A percentile compares a stretch with the other conserved stretches of the same genome.
Evolutionary conservation across 2,797 vertebrate genomes (phyloP).

Genomic region (Pseudomugil tenellus): DNA sequence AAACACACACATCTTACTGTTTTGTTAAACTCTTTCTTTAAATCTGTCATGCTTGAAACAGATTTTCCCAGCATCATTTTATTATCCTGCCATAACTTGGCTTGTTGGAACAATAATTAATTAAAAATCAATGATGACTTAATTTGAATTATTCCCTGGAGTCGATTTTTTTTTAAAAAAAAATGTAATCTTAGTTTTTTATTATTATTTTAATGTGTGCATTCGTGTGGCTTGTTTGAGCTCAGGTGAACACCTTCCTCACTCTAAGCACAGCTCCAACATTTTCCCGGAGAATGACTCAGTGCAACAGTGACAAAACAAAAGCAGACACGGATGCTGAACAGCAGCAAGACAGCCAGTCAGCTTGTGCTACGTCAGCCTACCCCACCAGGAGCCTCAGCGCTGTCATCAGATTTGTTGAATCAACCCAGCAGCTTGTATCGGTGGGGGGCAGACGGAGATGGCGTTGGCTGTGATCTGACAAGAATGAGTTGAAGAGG

Average conservation of each 20-base stretch:
- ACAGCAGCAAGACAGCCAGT: constrained; percentile 57
- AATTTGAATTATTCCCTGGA: constrained; percentile 32
- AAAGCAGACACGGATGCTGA: constrained; percentile 42
- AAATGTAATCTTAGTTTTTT: too few relatives aligned
- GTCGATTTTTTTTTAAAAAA: constrained; percentile 6
- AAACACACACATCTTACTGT: neutral
- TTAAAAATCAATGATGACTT: constrained; percentile 45
- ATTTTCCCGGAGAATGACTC: constrained; percentile 57
- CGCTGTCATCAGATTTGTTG: constrained; percentile 62
- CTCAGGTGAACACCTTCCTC: constrained; percentile 48
- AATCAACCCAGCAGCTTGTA: constrained; percentile 46
- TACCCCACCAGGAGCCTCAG: constrained; percentile 40
- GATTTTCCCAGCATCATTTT: constrained; percentile 12
- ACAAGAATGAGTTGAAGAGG: constrained; percentile 13
- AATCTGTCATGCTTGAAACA: neutral
- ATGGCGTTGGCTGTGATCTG: constrained; percentile 27
- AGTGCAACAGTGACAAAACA: constrained; percentile 54
- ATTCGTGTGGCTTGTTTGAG: constrained; percentile 16
- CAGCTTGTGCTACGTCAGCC: constrained; percentile 66
- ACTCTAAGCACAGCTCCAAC: constrained; percentile 3
- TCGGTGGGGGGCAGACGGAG: constrained; percentile 40
- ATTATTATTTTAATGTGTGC: too few relatives aligned
- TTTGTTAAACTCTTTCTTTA: neutral
- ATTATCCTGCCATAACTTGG: neutral
- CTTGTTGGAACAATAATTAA: constrained; percentile 41